Conservation (phyloP, 2,888 invertebrate genomes). For the Napeogenes inachia region DNA sequence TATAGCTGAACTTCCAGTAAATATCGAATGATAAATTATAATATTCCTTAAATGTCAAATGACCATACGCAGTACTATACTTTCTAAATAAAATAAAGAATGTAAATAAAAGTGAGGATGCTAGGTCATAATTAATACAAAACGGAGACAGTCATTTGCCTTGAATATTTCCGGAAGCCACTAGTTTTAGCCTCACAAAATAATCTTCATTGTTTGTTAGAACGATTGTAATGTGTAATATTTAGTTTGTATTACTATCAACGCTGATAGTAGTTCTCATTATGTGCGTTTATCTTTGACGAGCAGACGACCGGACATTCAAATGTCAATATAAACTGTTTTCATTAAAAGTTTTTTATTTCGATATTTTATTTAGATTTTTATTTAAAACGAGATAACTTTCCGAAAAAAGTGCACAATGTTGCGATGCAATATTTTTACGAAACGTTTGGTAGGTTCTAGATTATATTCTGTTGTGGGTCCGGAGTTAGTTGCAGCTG, state of each 20-base stretch:
- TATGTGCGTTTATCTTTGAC: conserved; percentile 29
- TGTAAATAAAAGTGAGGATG: too few relatives aligned
- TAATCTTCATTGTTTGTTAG: conserved; percentile 30
- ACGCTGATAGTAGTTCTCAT: conserved; percentile 39
- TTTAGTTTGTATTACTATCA: conserved; percentile 34
- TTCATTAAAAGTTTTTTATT: background rate
- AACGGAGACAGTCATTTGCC: background rate
- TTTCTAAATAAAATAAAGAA: too few relatives aligned
- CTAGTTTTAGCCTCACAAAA: conserved; percentile 22
- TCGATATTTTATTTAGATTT: too few relatives aligned
- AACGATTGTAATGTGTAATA: conserved; percentile 30
- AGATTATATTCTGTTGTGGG: conserved; percentile 24
- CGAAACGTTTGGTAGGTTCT: conserved; percentile 11
- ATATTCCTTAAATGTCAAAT: too few relatives aligned
- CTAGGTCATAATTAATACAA: background rate
- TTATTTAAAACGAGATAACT: background rate
- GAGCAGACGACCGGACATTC: conserved; percentile 17
- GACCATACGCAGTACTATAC: too few relatives aligned
- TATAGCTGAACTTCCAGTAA: too few relatives aligned
- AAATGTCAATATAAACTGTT: conserved; percentile 10
- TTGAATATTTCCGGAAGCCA: conserved; percentile 20
- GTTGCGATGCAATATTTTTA: conserved; percentile 39
- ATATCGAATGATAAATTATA: too few relatives aligned
- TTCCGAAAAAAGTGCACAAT: conserved; percentile 38
- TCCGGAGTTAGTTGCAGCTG: conserved; percentile 16